Evolutionary conservation across 2,113 vertebrate species (phyloP), one percentile per base, ranked within the genome.

Genomic region (Axis porcinus): DNA sequence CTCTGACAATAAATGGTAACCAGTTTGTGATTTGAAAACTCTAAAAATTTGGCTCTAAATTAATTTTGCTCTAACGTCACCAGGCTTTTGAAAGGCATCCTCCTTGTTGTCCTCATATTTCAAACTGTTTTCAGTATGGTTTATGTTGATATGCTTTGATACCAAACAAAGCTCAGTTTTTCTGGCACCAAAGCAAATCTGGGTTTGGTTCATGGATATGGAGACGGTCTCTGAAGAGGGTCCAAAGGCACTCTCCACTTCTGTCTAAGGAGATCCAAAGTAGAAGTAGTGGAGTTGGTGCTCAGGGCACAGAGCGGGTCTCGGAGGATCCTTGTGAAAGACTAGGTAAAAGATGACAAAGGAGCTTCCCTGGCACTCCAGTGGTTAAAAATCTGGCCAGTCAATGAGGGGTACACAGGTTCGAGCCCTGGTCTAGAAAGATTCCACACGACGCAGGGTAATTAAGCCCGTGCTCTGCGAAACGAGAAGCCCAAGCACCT

Each of bases 181-280:
- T 96, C 98, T 92, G 98, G 98, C 97, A 97, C 96, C 97, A 91
- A 96, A 96, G 82, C 97, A 95, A 97, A 98, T 96, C 95, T 97
- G 79, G 95, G 95, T 96, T 91, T 92, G 95, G 90, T 84, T 97
- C 81, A 50, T 78, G 82, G 97, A 97, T 96, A 97, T 97, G 98
- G 97, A 98, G 94, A 94, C 89, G 74, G 88, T 96, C 97, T 86
- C 15, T 43, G 27, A 94, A 74, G 55, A 97, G 93, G 7, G 97
- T 88, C 91, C 64, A 58, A 91, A 91, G 89, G 88, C 93, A 7
- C 62, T n/a, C 97, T 94, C 97, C 55, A 88, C 10, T 33, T 21
- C 57, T 85, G 95, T 96, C 23, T 95, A 94, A 55, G 97, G 93
- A 55, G 27, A 76, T 36, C 52, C 11, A 86, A 84, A 64, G 84